These are phyloP conservation scores for Enteromius paludinosus DNA, from an alignment of 2,797 vertebrate genomes.

Conservation along the genomic window DNA sequence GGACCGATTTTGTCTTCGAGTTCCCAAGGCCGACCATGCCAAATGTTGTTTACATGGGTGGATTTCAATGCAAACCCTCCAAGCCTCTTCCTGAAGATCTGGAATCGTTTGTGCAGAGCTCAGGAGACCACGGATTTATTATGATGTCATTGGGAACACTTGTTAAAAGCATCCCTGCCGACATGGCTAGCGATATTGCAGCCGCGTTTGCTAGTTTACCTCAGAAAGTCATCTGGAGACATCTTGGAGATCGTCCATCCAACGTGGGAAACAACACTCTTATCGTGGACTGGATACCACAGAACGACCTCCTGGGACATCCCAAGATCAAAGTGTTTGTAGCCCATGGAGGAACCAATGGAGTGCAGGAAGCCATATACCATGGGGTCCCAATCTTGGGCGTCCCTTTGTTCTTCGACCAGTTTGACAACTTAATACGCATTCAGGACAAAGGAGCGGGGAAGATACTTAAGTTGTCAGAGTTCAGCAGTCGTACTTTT, in stretches of 20 bases:
- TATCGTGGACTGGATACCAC: slow-evolving; percentile 77
- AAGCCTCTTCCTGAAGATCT: slow-evolving; percentile 72
- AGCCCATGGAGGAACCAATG: slow-evolving; percentile 78
- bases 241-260: slow-evolving; percentile 69
- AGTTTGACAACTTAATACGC: slow-evolving; percentile 76
- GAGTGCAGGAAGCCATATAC: slow-evolving; percentile 77
- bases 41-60: slow-evolving; percentile 78
- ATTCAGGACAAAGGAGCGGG: slow-evolving; percentile 69
- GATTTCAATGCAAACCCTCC: slow-evolving; percentile 77
- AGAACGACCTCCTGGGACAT: slow-evolving; percentile 78
- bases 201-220: slow-evolving; percentile 72
- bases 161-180: slow-evolving; percentile 65
- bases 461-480: slow-evolving; percentile 61
- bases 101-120: slow-evolving; percentile 76
- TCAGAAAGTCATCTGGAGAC: slow-evolving; percentile 79
- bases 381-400: slow-evolving; percentile 74
- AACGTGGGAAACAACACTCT: slow-evolving; percentile 77
- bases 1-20: slow-evolving; percentile 80
- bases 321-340: slow-evolving; percentile 74
- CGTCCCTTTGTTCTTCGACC: slow-evolving; percentile 78
- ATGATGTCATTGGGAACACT: slow-evolving; percentile 77
- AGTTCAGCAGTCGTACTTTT: slow-evolving; percentile 64
- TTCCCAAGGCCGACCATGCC: slow-evolving; percentile 82
- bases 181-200: slow-evolving; percentile 67
- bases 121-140: slow-evolving; percentile 76